Evolutionary conservation across 2,113 vertebrate species (phyloP).

Genomic region (Misgurnus mizolepis): DNA sequence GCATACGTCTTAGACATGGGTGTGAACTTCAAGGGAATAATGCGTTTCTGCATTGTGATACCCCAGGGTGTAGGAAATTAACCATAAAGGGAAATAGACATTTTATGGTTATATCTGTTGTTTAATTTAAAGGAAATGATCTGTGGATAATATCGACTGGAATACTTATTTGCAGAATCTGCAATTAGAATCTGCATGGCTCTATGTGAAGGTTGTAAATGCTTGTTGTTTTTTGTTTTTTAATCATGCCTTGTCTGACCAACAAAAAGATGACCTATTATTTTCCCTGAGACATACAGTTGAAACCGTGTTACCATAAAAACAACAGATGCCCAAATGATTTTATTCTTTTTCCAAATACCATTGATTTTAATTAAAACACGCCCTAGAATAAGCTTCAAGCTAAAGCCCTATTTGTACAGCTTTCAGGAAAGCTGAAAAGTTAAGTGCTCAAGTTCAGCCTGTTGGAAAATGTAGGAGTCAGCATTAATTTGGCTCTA

Average conservation of each 20-base stretch:
- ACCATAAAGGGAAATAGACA: no score
- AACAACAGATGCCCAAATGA: neutral
- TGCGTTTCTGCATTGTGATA: neutral
- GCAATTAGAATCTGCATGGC: no score
- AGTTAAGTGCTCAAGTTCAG: slow-evolving; percentile 8
- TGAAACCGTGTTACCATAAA: neutral
- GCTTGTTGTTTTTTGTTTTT: no score
- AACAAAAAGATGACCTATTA: neutral
- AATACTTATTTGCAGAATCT: no score
- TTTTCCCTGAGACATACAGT: neutral
- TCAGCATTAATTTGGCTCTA: slow-evolving; percentile 12
- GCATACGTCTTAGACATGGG: neutral
- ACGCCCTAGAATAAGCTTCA: neutral
- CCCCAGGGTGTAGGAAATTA: no score
- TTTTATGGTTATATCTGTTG: no score
- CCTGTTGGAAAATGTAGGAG: neutral
- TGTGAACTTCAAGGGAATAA: neutral
- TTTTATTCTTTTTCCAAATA: neutral
- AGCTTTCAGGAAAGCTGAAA: slow-evolving; percentile 11
- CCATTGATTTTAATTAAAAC: neutral
- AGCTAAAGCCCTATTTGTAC: neutral
- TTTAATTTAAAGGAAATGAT: no score
- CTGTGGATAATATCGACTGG: no score
- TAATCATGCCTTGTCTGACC: neutral
- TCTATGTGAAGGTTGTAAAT: no score